Conservation (phyloP, 1,140 invertebrate species). For the Heliconius nattereri region DNA sequence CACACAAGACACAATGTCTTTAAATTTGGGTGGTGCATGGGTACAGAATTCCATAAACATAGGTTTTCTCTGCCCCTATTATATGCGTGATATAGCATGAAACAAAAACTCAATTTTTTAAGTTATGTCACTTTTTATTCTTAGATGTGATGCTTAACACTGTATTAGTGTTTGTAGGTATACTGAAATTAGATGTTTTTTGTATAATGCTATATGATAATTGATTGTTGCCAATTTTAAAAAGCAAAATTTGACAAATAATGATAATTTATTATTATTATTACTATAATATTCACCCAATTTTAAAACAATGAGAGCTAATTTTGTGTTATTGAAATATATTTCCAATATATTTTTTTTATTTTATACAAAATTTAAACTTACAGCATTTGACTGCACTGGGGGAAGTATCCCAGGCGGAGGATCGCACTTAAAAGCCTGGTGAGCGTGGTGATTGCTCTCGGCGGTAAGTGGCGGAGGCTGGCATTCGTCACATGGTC, state of each 20-base stretch:
- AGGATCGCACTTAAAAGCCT: too few species aligned
- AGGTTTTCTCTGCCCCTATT: not conserved
- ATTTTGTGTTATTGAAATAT: not conserved
- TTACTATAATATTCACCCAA: not conserved
- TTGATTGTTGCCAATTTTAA: slow-evolving; percentile 71
- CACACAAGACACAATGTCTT: not conserved
- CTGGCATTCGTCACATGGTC: too few species aligned
- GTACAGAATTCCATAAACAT: not conserved
- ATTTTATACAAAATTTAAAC: too few species aligned
- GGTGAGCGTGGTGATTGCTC: too few species aligned
- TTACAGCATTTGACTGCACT: too few species aligned
- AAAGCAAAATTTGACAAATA: slow-evolving; percentile 35
- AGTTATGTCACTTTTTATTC: not conserved
- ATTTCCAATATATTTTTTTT: not conserved
- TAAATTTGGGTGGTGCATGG: not conserved
- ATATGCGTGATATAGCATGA: not conserved
- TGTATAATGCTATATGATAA: slow-evolving; percentile 66
- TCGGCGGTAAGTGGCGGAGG: too few species aligned
- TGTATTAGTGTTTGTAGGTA: not conserved
- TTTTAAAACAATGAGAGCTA: not conserved
- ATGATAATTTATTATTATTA: not conserved
- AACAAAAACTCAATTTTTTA: not conserved
- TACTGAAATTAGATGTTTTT: slow-evolving; percentile 39
- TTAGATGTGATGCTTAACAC: not conserved
- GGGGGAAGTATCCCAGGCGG: too few species aligned